Conservation (phyloP, 2,888 invertebrate species). For the Aporophyla lueneburgensis region DNA sequence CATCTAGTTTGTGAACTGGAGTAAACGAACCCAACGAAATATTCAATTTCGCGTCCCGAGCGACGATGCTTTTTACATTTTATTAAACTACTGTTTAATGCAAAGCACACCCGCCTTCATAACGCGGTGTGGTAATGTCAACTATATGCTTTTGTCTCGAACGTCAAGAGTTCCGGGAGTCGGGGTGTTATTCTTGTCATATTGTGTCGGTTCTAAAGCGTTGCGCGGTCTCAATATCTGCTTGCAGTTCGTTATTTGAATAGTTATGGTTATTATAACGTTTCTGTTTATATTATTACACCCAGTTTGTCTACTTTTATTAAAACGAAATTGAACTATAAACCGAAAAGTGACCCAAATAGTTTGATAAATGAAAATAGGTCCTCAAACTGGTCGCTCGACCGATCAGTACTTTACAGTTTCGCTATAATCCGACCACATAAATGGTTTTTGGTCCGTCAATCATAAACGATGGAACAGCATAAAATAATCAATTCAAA, state of each 20-base stretch:
- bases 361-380: slow-evolving; percentile 10
- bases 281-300: background rate
- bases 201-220: slow-evolving; percentile 29
- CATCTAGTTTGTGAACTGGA: slow-evolving; percentile 68
- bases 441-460: slow-evolving; percentile 33
- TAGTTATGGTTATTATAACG: background rate
- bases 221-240: slow-evolving; percentile 31
- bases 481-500: slow-evolving; percentile 67
- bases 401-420: slow-evolving; percentile 20
- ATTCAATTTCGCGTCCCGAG: slow-evolving; percentile 70
- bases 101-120: slow-evolving; percentile 58
- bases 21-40: slow-evolving; percentile 67
- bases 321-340: slow-evolving; percentile 2
- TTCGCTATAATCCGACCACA: slow-evolving; percentile 36
- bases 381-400: background rate
- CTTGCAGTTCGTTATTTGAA: slow-evolving; percentile 32
- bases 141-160: slow-evolving; percentile 54
- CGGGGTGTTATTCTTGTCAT: slow-evolving; percentile 40
- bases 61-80: slow-evolving; percentile 65
- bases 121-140: slow-evolving; percentile 40
- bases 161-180: slow-evolving; percentile 37
- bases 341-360: slow-evolving; percentile 8
- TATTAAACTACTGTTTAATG: slow-evolving; percentile 65
- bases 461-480: slow-evolving; percentile 48
- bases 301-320: background rate